These are phyloP conservation scores for Ectropis crepuscularia DNA, from an alignment of 2,888 invertebrate species.

Conservation along the genomic window DNA sequence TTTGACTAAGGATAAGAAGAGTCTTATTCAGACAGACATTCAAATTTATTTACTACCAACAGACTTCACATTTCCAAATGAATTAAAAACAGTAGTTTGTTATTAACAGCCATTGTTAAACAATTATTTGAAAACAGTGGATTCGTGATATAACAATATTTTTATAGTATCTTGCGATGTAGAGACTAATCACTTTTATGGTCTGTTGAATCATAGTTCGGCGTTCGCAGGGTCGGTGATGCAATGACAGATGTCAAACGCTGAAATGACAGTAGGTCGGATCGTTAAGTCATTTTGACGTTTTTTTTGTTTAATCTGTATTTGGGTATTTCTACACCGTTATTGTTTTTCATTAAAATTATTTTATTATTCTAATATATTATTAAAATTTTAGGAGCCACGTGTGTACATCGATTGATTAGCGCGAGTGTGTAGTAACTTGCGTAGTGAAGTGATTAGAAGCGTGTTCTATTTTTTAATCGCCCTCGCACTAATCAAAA, in stretches of 20 bases:
- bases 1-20: too few relatives aligned
- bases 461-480: too few relatives aligned
- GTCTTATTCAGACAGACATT: slow-evolving; percentile 1
- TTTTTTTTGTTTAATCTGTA: too few relatives aligned
- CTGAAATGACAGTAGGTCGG: slow-evolving; percentile 8
- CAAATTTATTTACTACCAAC: slow-evolving; percentile 3
- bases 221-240: slow-evolving; percentile 3
- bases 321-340: too few relatives aligned
- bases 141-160: slow-evolving; percentile 19
- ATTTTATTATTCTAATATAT: too few relatives aligned
- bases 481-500: too few relatives aligned
- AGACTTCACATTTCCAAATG: background rate
- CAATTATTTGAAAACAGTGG: slow-evolving; percentile 11
- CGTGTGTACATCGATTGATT: too few relatives aligned
- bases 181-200: slow-evolving; percentile 14
- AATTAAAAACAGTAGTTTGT: slow-evolving; percentile 23
- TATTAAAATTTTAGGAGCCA: too few relatives aligned
- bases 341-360: too few relatives aligned
- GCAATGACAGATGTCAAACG: slow-evolving; percentile 14
- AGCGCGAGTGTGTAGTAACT: too few relatives aligned
- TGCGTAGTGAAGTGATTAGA: too few relatives aligned
- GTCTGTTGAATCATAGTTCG: slow-evolving; percentile 27
- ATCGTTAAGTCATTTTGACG: too few relatives aligned
- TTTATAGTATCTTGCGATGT: slow-evolving; percentile 18
- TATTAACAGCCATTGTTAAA: slow-evolving; percentile 13